phyloP scores from a whole-genome alignment of 2,113 vertebrate species.

The Chaenocephalus aceratus region DNA sequence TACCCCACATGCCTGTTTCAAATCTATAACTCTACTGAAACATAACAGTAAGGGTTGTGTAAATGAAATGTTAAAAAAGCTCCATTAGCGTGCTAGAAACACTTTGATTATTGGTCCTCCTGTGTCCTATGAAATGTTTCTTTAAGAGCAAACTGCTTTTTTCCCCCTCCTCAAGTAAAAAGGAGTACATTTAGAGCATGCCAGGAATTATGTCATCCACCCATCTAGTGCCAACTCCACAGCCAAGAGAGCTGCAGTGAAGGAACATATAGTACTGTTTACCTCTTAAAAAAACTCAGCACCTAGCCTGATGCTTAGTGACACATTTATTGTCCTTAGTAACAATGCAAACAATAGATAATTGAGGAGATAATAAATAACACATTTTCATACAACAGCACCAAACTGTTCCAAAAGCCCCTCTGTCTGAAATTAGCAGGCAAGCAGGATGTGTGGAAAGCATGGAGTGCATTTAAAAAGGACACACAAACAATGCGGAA shows the following conservation, averaged over 20 bases:
- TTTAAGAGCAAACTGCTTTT: conserved; percentile 81
- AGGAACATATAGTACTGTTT: conserved; percentile 95
- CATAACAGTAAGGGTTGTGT: conserved; percentile 37
- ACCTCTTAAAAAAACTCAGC: conserved; percentile 91
- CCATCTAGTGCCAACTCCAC: conserved; percentile 85
- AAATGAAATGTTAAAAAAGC: conserved; percentile 56
- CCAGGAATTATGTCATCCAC: conserved; percentile 96
- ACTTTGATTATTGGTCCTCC: conserved; percentile 76
- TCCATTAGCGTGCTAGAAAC: conserved; percentile 39
- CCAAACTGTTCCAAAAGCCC: conserved; percentile 37
- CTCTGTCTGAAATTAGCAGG: conserved; percentile 67
- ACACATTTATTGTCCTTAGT: conserved; percentile 91
- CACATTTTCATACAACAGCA: conserved; percentile 73
- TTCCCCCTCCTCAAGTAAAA: conserved; percentile 79
- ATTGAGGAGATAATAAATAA: conserved; percentile 83
- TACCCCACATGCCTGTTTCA: conserved; percentile 19
- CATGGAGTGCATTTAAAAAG: conserved; percentile 54
- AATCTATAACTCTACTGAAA: conserved; percentile 23
- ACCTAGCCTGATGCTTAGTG: conserved; percentile 87
- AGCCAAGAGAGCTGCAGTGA: conserved; percentile 87
- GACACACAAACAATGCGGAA: conserved; percentile 47
- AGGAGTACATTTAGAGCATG: conserved; percentile 87
- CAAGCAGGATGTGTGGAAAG: conserved; percentile 58
- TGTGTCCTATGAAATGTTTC: conserved; percentile 81
- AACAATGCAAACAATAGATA: conserved; percentile 93